Conservation (phyloP, 2,113 vertebrate species). For the Tenrec ecaudatus region DNA sequence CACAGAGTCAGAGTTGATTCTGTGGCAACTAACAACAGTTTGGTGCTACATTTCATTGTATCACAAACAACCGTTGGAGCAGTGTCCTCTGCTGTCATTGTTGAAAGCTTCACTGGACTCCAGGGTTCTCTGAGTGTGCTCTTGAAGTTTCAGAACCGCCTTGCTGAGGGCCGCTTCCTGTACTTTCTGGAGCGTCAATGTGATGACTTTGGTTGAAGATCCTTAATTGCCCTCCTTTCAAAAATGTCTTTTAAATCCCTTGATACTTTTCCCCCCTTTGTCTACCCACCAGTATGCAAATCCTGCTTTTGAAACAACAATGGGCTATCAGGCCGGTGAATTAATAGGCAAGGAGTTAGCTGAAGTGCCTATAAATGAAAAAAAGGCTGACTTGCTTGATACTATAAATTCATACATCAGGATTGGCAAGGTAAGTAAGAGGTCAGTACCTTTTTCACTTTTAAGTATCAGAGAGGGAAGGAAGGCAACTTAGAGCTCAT, state of each 20-base stretch:
- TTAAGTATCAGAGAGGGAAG: not conserved
- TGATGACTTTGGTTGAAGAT: not conserved
- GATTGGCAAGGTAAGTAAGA: constrained; percentile 94
- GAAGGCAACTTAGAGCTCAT: not conserved
- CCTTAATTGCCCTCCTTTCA: constrained; percentile 1
- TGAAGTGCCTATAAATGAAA: constrained; percentile 98
- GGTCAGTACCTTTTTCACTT: constrained; percentile 7
- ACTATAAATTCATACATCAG: constrained; percentile 96
- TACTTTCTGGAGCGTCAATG: not conserved
- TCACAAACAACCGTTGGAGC: not conserved
- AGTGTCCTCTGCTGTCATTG: not conserved
- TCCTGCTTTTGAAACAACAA: constrained; percentile 95
- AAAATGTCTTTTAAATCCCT: constrained; percentile 46
- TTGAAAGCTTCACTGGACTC: not conserved
- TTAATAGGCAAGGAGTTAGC: constrained; percentile 96
- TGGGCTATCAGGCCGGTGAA: constrained; percentile 97
- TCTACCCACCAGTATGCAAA: constrained; percentile 94
- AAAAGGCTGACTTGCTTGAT: constrained; percentile 97
- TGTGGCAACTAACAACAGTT: not conserved
- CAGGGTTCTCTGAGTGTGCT: not conserved
- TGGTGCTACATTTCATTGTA: not conserved
- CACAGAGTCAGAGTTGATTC: not conserved
- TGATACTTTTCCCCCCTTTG: constrained; percentile 55
- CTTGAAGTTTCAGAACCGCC: fast-evolving
- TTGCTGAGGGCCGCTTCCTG: not conserved